phyloP scores from a whole-genome alignment of 2,888 invertebrate genomes.

The Imbricaverruca yamaguchii region DNA sequence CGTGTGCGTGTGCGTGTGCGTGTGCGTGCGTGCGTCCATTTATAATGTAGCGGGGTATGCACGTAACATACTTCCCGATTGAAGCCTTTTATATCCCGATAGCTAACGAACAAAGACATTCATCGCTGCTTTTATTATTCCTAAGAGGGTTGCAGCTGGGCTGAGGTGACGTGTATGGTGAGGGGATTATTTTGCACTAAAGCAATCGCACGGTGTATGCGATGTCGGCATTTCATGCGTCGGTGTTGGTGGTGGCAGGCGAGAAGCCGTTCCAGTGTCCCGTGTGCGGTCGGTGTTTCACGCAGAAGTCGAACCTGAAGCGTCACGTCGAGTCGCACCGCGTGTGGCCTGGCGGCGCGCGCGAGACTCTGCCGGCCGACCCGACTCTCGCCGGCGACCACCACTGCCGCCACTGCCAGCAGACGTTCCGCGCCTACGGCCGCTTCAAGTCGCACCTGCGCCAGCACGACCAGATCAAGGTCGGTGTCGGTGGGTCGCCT shows the following conservation, averaged over 20 bases:
- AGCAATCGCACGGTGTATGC: no score
- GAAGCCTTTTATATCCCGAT: no score
- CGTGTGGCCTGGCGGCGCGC: slow-evolving; percentile 52
- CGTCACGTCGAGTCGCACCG: slow-evolving; percentile 60
- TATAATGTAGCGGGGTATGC: no score
- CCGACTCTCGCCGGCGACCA: slow-evolving; percentile 39
- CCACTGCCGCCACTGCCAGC: not conserved
- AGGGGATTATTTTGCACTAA: no score
- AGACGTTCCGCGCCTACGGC: slow-evolving; percentile 18
- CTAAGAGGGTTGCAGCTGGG: no score
- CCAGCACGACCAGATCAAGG: slow-evolving; percentile 6
- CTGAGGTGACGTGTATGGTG: no score
- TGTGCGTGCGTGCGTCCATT: no score
- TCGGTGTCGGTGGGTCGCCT: not conserved
- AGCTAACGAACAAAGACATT: no score
- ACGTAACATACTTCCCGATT: no score
- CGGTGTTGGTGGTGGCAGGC: slow-evolving; percentile 21
- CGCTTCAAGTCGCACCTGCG: slow-evolving; percentile 26
- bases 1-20: no score
- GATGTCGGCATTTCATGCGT: no score
- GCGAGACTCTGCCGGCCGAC: slow-evolving; percentile 49
- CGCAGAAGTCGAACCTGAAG: slow-evolving; percentile 63
- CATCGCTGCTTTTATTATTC: no score
- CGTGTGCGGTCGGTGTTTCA: slow-evolving; percentile 61
- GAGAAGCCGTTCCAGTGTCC: slow-evolving; percentile 41